A percentile compares a stretch with the other conserved stretches of the same genome.
phyloP scores from a whole-genome alignment of 2,797 vertebrate species.

The Myotis myotis region DNA sequence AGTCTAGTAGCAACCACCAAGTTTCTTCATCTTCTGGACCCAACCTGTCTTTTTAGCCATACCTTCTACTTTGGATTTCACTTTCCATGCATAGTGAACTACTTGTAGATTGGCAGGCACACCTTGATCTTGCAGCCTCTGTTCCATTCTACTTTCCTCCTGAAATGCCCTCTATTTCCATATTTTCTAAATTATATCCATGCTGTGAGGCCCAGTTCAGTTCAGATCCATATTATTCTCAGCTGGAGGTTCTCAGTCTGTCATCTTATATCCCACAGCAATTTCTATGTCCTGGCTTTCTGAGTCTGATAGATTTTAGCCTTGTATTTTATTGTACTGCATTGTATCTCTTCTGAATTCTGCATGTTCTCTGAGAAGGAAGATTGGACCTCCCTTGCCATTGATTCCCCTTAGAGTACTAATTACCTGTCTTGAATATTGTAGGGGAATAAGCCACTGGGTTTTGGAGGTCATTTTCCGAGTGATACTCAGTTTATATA shows the following conservation, averaged over 20 bases:
- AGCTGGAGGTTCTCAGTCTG: not conserved
- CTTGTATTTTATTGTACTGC: not conserved
- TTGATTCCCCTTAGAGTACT: not conserved
- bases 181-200: not conserved
- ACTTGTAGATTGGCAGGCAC: not conserved
- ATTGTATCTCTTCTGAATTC: not conserved
- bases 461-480: not conserved
- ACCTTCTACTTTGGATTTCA: not conserved
- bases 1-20: not conserved
- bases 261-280: not conserved
- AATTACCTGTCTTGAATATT: not conserved
- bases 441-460: not conserved
- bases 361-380: not conserved
- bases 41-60: not conserved
- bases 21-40: not conserved
- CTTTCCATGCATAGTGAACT: not conserved
- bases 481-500: not conserved
- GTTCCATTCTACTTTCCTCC: not conserved
- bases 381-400: not conserved
- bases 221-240: not conserved
- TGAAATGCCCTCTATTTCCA: not conserved
- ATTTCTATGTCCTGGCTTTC: not conserved
- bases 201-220: not conserved
- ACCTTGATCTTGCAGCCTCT: not conserved
- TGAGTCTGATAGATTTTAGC: not conserved